These are phyloP conservation scores for Ephialtes manifestator DNA, from an alignment of 2,888 invertebrate genomes.

Conservation along the genomic window DNA sequence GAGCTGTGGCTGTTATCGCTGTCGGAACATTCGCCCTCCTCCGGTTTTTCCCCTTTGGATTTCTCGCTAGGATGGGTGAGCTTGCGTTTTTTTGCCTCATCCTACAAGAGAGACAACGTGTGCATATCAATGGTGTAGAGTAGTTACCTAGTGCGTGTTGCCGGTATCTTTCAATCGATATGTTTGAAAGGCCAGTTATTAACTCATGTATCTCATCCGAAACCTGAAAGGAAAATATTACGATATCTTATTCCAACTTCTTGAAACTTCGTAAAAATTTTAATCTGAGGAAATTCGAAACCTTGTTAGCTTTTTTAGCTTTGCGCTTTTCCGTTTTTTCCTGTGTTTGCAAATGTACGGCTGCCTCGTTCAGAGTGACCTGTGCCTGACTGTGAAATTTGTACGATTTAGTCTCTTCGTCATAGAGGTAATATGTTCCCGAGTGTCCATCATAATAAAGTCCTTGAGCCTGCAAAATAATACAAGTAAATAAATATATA, in stretches of 20 bases:
- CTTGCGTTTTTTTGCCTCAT: constrained; percentile 80
- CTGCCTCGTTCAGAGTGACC: constrained; percentile 76
- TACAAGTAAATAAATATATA: not conserved
- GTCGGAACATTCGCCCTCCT: constrained; percentile 91
- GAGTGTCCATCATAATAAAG: constrained; percentile 96
- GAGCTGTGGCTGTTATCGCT: constrained; percentile 84
- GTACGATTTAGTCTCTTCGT: constrained; percentile 91
- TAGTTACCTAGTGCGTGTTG: constrained; percentile 81
- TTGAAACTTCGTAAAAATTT: not conserved
- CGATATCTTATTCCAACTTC: constrained; percentile 9
- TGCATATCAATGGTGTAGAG: constrained; percentile 77
- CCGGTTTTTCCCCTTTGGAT: constrained; percentile 83
- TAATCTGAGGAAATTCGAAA: constrained; percentile 22
- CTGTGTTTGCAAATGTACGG: constrained; percentile 43
- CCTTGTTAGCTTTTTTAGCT: constrained; percentile 76
- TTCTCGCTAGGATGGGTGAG: constrained; percentile 72
- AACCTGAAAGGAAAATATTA: constrained; percentile 78
- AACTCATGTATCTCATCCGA: constrained; percentile 83
- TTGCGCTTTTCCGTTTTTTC: constrained; percentile 77
- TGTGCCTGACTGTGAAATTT: constrained; percentile 93
- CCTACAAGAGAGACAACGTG: constrained; percentile 82
- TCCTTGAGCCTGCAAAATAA: constrained; percentile 90
- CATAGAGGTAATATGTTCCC: constrained; percentile 94
- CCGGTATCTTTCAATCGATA: constrained; percentile 82
- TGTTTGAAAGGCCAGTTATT: constrained; percentile 82